Conservation (phyloP, 1,140 invertebrate genomes). For the Anagrus nilaparvatae region DNA sequence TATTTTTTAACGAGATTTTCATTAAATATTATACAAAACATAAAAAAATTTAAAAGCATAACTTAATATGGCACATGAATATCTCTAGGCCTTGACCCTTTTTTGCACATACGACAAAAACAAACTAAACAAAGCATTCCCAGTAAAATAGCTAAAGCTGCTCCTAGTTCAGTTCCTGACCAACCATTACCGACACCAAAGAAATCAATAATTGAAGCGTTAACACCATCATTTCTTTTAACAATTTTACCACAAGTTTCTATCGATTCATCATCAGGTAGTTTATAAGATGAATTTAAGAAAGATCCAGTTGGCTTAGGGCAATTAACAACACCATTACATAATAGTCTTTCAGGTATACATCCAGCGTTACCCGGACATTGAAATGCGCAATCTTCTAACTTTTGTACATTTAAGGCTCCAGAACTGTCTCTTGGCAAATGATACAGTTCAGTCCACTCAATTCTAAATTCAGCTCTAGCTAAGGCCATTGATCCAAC, state of each 20-base stretch:
- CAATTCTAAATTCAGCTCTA: constrained; percentile 71
- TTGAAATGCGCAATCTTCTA: constrained; percentile 61
- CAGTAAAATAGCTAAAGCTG: constrained; percentile 36
- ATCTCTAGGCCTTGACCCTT: constrained; percentile 34
- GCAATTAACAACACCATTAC: constrained; percentile 80
- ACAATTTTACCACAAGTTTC: constrained; percentile 37
- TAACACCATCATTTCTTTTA: background rate
- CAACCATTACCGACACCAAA: constrained; percentile 33
- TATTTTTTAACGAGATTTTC: too few relatives aligned
- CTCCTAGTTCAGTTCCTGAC: constrained; percentile 37
- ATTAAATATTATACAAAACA: too few relatives aligned
- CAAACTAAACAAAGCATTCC: constrained; percentile 36
- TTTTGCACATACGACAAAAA: constrained; percentile 40
- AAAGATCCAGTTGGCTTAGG: constrained; percentile 47
- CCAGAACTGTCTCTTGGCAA: constrained; percentile 72
- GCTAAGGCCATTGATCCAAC: constrained; percentile 66
- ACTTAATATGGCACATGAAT: constrained; percentile 39
- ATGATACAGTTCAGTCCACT: constrained; percentile 83
- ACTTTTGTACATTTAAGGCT: constrained; percentile 62
- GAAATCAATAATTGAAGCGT: constrained; percentile 1
- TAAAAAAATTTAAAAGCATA: constrained; percentile 7
- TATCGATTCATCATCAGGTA: constrained; percentile 35
- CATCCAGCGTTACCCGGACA: constrained; percentile 76
- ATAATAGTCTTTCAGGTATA: constrained; percentile 68
- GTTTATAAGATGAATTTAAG: constrained; percentile 22